Conservation (phyloP, 1,140 invertebrate genomes). For the Dreissena rostriformis region DNA sequence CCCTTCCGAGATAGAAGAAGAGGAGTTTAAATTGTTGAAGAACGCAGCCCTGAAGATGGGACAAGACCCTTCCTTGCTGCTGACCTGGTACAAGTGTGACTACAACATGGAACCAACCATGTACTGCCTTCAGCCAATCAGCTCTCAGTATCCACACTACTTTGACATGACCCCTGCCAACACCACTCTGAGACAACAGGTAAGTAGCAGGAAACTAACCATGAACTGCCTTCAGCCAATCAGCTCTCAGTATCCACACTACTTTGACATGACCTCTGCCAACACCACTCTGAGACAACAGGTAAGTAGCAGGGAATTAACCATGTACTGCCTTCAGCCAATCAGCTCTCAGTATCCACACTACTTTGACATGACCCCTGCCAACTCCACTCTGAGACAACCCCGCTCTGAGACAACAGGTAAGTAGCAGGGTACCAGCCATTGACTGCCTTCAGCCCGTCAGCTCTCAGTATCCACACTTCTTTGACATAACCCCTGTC, state of each 20-base stretch:
- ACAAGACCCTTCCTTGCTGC: conserved; percentile 23
- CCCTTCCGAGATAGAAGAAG: conserved; percentile 27
- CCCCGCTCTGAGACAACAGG: neutral
- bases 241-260: conserved; percentile 40
- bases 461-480: neutral
- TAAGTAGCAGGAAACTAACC: conserved; percentile 85
- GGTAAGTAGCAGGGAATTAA: conserved; percentile 83
- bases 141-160: conserved; percentile 42
- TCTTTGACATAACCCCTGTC: conserved; percentile 28
- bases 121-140: conserved; percentile 86
- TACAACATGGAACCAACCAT: conserved; percentile 87
- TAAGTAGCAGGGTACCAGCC: neutral
- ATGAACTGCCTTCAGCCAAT: conserved; percentile 87
- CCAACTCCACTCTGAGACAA: conserved; percentile 6
- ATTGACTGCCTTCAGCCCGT: conserved; percentile 66
- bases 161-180: conserved; percentile 46
- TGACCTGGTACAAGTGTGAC: conserved; percentile 87
- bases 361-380: conserved; percentile 46
- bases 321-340: conserved; percentile 87
- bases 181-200: conserved; percentile 28
- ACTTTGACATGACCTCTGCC: neutral
- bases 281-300: neutral
- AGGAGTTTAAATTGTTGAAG: conserved; percentile 48
- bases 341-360: conserved; percentile 70
- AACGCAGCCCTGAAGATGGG: conserved; percentile 31